phyloP scores from a whole-genome alignment of 2,113 vertebrate genomes.

The rabbit (Oryctolagus cuniculus) region DNA sequence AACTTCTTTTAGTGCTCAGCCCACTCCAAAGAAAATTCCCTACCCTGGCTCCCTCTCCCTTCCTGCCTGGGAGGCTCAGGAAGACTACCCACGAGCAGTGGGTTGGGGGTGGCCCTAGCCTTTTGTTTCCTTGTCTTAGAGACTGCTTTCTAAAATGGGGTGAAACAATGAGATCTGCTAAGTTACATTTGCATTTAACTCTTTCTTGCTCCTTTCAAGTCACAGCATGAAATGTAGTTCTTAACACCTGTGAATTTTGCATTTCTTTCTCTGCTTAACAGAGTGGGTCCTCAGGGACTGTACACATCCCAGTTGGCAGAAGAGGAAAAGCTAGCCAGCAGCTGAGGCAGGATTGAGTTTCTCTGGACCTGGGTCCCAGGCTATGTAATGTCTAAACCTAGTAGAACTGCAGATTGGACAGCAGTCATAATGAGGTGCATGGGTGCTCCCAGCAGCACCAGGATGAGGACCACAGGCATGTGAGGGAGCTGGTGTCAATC shows the following conservation, averaged over 20 bases:
- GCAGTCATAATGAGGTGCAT: background rate
- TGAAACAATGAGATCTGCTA: background rate
- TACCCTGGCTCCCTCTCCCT: background rate
- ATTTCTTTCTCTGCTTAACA: background rate
- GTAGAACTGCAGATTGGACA: rapidly evolving
- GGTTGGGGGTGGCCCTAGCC: background rate
- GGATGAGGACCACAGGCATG: background rate
- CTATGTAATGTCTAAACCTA: background rate
- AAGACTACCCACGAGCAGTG: background rate
- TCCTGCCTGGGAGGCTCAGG: background rate
- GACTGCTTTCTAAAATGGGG: background rate
- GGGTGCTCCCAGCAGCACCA: background rate
- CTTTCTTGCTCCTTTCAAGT: background rate
- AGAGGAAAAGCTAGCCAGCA: background rate
- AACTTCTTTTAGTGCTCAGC: background rate
- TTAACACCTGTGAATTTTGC: background rate
- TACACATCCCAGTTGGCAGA: background rate
- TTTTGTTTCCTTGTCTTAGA: background rate
- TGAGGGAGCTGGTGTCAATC: background rate
- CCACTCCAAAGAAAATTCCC: background rate
- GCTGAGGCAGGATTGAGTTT: background rate
- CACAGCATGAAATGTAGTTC: background rate
- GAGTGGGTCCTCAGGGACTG: background rate
- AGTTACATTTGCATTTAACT: background rate
- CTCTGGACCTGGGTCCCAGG: background rate